Conservation (phyloP, 2,888 invertebrate genomes). For the Mythimna loreyi region DNA sequence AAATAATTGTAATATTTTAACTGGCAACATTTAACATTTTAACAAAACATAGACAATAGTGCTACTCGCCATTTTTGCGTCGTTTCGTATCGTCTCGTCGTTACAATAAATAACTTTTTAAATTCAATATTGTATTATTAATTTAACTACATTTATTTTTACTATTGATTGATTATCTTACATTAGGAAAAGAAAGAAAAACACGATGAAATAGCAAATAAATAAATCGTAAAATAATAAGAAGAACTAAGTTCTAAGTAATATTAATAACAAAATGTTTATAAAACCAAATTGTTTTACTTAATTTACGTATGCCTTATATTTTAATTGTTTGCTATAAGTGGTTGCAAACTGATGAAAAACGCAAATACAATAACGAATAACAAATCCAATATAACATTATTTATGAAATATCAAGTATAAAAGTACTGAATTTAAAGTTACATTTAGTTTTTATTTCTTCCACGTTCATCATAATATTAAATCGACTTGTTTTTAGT, state of each 20-base stretch:
- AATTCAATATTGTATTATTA: constrained; percentile 75
- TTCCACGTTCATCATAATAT: constrained; percentile 31
- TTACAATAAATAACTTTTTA: constrained; percentile 66
- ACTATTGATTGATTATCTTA: constrained; percentile 64
- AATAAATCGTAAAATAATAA: constrained; percentile 36
- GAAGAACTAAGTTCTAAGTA: constrained; percentile 36
- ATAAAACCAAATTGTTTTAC: constrained; percentile 28
- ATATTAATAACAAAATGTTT: constrained; percentile 41
- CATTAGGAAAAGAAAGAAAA: constrained; percentile 30
- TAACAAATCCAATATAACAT: constrained; percentile 33
- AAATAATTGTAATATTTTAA: constrained; percentile 64
- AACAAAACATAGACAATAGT: constrained; percentile 72
- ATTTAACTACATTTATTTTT: constrained; percentile 69
- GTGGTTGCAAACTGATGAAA: constrained; percentile 38
- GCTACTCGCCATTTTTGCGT: constrained; percentile 76
- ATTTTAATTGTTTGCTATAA: constrained; percentile 42
- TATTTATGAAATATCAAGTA: constrained; percentile 56
- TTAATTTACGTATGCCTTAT: constrained; percentile 35
- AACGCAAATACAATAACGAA: constrained; percentile 30
- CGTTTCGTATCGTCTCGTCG: constrained; percentile 62
- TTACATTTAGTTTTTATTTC: constrained; percentile 15
- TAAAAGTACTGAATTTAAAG: constrained; percentile 40
- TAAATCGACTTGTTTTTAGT: constrained; percentile 28
- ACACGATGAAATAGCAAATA: constrained; percentile 34
- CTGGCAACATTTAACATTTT: constrained; percentile 68